Conservation (phyloP, 2,888 invertebrate genomes). For the Leucoma salicis region DNA sequence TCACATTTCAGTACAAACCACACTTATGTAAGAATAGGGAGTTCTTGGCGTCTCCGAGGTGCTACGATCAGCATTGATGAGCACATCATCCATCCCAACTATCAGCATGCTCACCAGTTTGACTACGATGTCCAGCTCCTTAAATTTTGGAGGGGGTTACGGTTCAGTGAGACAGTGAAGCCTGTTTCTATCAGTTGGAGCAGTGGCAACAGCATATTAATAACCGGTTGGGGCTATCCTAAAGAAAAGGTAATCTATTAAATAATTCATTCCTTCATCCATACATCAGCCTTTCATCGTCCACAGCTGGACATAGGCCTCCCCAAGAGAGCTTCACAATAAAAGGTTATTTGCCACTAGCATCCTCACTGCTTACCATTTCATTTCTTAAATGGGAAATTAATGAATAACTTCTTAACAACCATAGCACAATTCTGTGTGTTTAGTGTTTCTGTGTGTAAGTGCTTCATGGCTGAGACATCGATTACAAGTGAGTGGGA, state of each 20-base stretch:
- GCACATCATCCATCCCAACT: conserved; percentile 54
- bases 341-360: too few relatives aligned
- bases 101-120: conserved; percentile 43
- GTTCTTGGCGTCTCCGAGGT: conserved; percentile 41
- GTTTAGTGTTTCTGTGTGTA: too few relatives aligned
- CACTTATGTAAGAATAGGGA: conserved; percentile 51
- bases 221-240: conserved; percentile 64
- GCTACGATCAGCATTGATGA: conserved; percentile 33
- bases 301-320: too few relatives aligned
- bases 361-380: too few relatives aligned
- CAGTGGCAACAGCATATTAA: conserved; percentile 34
- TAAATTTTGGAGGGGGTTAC: conserved; percentile 33
- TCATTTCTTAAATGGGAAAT: too few relatives aligned
- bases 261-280: too few relatives aligned
- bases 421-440: too few relatives aligned
- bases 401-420: too few relatives aligned
- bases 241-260: conserved; percentile 56
- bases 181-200: conserved; percentile 38
- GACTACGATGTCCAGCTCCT: conserved; percentile 62
- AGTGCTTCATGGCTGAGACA: too few relatives aligned
- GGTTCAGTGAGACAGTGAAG: conserved; percentile 34
- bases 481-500: too few relatives aligned
- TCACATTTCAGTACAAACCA: conserved; percentile 14
- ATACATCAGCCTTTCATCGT: too few relatives aligned
- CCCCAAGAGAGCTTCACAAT: too few relatives aligned